These are phyloP conservation scores for Chlorocebus sabaeus DNA, from an alignment of 2,113 vertebrate species.

Conservation along the genomic window DNA sequence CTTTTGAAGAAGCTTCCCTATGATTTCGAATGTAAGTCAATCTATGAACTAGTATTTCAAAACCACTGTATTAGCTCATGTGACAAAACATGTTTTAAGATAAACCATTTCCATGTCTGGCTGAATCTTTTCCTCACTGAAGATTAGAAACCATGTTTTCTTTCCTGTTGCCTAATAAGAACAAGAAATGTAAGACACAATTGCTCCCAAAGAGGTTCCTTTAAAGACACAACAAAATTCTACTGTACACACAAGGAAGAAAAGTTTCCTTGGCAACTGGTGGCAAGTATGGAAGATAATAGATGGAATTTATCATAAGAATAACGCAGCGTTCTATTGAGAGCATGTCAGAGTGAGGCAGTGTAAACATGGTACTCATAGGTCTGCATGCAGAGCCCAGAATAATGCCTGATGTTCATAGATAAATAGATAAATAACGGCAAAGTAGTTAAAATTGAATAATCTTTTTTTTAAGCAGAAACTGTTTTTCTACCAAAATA, in stretches of 20 bases:
- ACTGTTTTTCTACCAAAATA: not conserved
- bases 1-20: not conserved
- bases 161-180: not conserved
- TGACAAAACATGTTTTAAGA: slow-evolving; percentile 12
- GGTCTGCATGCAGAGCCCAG: not conserved
- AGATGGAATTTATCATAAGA: not conserved
- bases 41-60: not conserved
- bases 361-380: not conserved
- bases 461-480: not conserved
- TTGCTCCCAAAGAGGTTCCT: not conserved
- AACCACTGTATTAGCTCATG: not conserved
- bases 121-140: not conserved
- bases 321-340: not conserved
- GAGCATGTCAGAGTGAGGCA: not conserved
- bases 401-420: not conserved
- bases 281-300: slow-evolving; percentile 33
- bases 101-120: not conserved
- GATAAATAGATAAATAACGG: not conserved
- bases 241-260: not conserved
- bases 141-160: not conserved
- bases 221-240: not conserved
- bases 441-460: not conserved
- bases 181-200: not conserved
- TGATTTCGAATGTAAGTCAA: not conserved
- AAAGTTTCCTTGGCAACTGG: slow-evolving; percentile 52